Evolutionary conservation across 2,797 vertebrate species (phyloP).

Genomic region (Sphenodon punctatus): DNA sequence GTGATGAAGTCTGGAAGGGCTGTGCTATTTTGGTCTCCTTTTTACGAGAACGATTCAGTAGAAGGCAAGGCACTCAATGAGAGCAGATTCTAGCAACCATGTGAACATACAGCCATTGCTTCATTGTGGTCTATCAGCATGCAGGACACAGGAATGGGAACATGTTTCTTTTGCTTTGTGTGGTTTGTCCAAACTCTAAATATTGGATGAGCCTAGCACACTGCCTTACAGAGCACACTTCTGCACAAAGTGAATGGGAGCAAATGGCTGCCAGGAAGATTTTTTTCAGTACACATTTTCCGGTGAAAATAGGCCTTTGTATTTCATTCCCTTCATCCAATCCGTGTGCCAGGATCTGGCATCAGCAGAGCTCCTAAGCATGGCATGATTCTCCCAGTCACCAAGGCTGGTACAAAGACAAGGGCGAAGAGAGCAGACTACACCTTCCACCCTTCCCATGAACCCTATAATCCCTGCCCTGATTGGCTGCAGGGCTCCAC

Average conservation of each 20-base stretch:
- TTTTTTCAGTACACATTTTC: background rate
- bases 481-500: no score
- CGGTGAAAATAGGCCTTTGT: rapidly evolving
- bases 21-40: background rate
- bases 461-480: no score
- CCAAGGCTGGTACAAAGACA: no score
- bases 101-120: background rate
- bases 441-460: no score
- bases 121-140: no score
- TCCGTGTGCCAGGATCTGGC: no score
- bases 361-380: no score
- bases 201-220: rapidly evolving
- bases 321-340: rapidly evolving
- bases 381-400: no score
- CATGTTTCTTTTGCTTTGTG: background rate
- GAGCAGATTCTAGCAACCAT: background rate
- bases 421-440: no score
- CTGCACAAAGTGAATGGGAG: background rate
- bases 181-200: background rate
- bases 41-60: no score
- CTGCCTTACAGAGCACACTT: background rate
- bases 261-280: rapidly evolving
- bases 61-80: no score
- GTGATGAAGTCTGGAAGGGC: background rate
- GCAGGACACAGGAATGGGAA: background rate